These are phyloP conservation scores for Erethizon dorsatum DNA, from an alignment of 2,797 vertebrate species.

Conservation along the genomic window DNA sequence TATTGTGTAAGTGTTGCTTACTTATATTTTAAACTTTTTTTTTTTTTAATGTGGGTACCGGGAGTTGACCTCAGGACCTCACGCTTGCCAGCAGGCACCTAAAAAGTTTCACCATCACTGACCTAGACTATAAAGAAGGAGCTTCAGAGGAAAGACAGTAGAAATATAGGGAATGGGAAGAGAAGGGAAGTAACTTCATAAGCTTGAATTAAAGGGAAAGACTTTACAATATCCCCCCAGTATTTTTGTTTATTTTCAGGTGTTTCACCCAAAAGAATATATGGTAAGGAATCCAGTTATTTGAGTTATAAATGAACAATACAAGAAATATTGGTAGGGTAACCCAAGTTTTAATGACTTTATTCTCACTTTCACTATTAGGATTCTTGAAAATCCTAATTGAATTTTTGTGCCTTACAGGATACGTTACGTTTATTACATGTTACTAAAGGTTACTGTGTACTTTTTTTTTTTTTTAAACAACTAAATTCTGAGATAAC, in stretches of 20 bases:
- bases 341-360: conserved; percentile 29
- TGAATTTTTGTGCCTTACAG: conserved; percentile 23
- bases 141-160: neutral
- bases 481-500: conserved; percentile 18
- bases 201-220: conserved; percentile 13
- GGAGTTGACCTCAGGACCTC: too few relatives aligned
- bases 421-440: neutral
- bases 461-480: conserved; percentile 4
- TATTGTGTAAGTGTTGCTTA: neutral
- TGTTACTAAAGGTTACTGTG: conserved; percentile 33
- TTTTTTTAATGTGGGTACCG: too few relatives aligned
- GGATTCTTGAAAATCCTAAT: conserved; percentile 51
- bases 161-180: neutral
- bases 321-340: neutral
- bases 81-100: neutral
- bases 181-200: neutral
- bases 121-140: neutral
- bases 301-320: conserved; percentile 45
- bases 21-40: too few relatives aligned
- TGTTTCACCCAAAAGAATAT: neutral
- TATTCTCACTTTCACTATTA: conserved; percentile 32
- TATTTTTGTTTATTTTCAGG: conserved; percentile 28
- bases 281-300: neutral
- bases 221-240: neutral
- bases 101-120: neutral